phyloP scores from a whole-genome alignment of 2,797 vertebrate genomes.

The Craterocephalus amniculus region DNA sequence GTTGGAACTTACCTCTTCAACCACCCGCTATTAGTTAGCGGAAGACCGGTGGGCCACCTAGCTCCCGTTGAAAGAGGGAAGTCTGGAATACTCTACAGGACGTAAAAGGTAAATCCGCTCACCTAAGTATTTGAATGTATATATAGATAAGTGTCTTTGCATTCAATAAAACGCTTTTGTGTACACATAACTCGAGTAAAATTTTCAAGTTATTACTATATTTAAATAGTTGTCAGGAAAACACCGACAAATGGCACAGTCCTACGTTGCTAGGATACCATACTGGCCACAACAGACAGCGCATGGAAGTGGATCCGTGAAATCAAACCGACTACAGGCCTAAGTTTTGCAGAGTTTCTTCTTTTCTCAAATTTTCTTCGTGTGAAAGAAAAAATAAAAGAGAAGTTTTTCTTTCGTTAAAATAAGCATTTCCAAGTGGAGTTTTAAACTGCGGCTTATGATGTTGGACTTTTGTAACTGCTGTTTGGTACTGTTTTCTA shows the following conservation, averaged over 20 bases:
- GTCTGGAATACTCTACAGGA: neutral
- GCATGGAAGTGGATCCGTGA: neutral
- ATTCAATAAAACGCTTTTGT: rapidly evolving
- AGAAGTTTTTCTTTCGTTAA: neutral
- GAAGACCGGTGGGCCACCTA: conserved; percentile 36
- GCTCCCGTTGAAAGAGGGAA: conserved; percentile 24
- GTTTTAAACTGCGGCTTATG: neutral
- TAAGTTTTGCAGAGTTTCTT: neutral
- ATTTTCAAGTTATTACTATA: rapidly evolving
- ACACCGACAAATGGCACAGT: conserved; percentile 45
- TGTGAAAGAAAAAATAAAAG: neutral
- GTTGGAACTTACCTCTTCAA: conserved; percentile 28
- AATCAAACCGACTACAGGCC: neutral
- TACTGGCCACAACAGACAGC: conserved; percentile 38
- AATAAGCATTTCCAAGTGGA: neutral
- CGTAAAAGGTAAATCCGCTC: rapidly evolving
- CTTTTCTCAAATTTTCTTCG: neutral
- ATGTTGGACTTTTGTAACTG: neutral
- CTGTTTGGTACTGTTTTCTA: neutral
- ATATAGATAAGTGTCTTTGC: rapidly evolving
- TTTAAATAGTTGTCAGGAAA: neutral
- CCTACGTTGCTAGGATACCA: conserved; percentile 77
- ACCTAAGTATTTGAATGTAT: rapidly evolving
- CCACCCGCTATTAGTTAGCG: conserved; percentile 54
- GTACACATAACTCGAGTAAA: rapidly evolving